Evolutionary conservation across 2,888 invertebrate species (phyloP), one percentile per base, ranked within the genome.

Genomic region (Luffia ferchaultella): DNA sequence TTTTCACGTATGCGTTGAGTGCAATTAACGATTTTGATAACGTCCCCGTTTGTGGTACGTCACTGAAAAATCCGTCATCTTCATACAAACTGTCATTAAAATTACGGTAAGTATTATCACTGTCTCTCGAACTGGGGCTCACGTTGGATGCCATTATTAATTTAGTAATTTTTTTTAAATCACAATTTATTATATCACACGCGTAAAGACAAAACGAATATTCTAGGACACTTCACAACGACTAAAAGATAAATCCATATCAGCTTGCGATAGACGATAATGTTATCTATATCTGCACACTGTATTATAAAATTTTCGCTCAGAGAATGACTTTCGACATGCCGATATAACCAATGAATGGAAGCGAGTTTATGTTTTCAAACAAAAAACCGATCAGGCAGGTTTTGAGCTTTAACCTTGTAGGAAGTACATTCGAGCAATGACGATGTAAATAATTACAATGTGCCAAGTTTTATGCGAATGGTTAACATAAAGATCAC

Each of bases 1-100:
- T 76, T 59, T 77, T 82, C 2, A 83, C 69, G 54, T 73, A 83
- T 54, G 71, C 75, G 56, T 83, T 83, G 42, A 82, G 58, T n/a
- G 83, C 83, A 46, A 75, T 59, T 49, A 73, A 60, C 3, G 83
- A 82, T 62, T 69, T 77, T 5, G 82, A 74, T 60, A 79, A 61
- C 1, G 77, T 73, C 30, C 74, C 73, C 1, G 76, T 70, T 5
- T 57, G 57, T 1, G 76, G 74, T 1, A 78, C 73, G 53, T 80
- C 76, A 60, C 72, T 75, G 50, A 73, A 76, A 58, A 76, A 78
- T 49, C 76, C 72, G 55, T 77, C 74, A 46, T 82, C 79, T 53
- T 76, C 75, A 43, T 42, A 42, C 2, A 41, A 7, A 45, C 20
- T 15, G 20, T 50, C 50, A 17, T 16, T 42, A 7, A 46, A 20